Evolutionary conservation across 2,888 invertebrate species (phyloP).

Genomic region (Latheticus oryzae): DNA sequence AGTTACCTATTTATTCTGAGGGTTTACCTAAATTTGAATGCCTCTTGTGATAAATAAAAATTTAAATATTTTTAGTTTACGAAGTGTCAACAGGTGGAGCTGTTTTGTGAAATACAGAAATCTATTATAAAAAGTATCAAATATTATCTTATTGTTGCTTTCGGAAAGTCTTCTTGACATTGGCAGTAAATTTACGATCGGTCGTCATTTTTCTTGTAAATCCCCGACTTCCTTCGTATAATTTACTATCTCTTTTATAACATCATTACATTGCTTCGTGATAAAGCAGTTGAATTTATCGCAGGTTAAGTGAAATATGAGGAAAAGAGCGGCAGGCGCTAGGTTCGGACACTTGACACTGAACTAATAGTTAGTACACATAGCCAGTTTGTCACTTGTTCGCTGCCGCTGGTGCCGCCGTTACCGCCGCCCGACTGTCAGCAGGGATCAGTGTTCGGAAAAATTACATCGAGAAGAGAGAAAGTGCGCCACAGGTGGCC

Average conservation of each 20-base stretch:
- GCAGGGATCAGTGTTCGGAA: slow-evolving; percentile 28
- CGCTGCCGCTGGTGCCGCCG: too few relatives aligned
- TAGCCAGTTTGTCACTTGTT: slow-evolving; percentile 30
- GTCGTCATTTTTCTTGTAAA: slow-evolving; percentile 34
- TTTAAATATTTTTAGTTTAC: not conserved
- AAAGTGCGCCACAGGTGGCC: slow-evolving; percentile 34
- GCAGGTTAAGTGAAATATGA: slow-evolving; percentile 61
- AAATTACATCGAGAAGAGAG: slow-evolving; percentile 30
- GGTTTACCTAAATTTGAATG: too few relatives aligned
- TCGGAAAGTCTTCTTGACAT: too few relatives aligned
- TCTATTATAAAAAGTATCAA: too few relatives aligned
- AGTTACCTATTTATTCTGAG: not conserved
- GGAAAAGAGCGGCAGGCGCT: slow-evolving; percentile 50
- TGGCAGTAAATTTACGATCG: slow-evolving; percentile 27
- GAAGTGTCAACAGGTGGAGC: not conserved
- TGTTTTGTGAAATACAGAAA: too few relatives aligned
- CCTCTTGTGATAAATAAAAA: not conserved
- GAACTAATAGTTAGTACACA: slow-evolving; percentile 55
- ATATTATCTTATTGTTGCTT: too few relatives aligned
- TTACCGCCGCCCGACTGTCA: slow-evolving; percentile 14
- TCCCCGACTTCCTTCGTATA: slow-evolving; percentile 43
- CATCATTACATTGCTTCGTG: slow-evolving; percentile 58
- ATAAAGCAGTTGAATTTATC: slow-evolving; percentile 62
- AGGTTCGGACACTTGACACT: slow-evolving; percentile 57
- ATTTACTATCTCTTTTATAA: slow-evolving; percentile 59